Evolutionary conservation across 2,888 invertebrate genomes (phyloP).

Genomic region (Polia nebulosa): DNA sequence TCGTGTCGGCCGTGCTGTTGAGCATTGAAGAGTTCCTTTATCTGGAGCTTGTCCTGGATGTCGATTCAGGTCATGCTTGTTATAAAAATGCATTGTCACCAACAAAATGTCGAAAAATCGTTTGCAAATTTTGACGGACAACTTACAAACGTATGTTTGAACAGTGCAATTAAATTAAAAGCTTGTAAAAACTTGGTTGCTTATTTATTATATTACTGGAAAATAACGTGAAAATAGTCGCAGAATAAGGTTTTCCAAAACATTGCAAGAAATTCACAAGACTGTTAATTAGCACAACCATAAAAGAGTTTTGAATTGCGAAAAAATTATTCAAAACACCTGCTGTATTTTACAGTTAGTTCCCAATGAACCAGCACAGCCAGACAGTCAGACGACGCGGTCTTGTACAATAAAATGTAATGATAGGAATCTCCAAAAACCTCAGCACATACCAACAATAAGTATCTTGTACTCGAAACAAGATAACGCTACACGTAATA

Average conservation of each 20-base stretch:
- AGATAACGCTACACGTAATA: constrained; percentile 36
- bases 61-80: too few relatives aligned
- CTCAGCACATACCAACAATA: constrained; percentile 16
- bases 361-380: background rate
- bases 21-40: too few relatives aligned
- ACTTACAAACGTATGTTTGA: too few relatives aligned
- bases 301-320: background rate
- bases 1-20: too few relatives aligned
- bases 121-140: too few relatives aligned
- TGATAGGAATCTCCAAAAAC: constrained; percentile 37
- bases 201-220: background rate
- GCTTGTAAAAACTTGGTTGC: too few relatives aligned
- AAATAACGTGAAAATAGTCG: background rate
- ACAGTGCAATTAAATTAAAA: too few relatives aligned
- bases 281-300: background rate
- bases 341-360: background rate
- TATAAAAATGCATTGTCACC: too few relatives aligned
- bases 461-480: constrained; percentile 32
- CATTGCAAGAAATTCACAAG: background rate
- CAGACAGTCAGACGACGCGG: constrained; percentile 31
- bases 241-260: background rate
- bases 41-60: too few relatives aligned
- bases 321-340: background rate
- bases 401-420: constrained; percentile 12
- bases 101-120: too few relatives aligned